A percentile compares a stretch with the other conserved stretches of the same genome.
These are phyloP conservation scores for Etheostoma spectabile DNA, from an alignment of 2,113 vertebrate species.

Conservation along the genomic window DNA sequence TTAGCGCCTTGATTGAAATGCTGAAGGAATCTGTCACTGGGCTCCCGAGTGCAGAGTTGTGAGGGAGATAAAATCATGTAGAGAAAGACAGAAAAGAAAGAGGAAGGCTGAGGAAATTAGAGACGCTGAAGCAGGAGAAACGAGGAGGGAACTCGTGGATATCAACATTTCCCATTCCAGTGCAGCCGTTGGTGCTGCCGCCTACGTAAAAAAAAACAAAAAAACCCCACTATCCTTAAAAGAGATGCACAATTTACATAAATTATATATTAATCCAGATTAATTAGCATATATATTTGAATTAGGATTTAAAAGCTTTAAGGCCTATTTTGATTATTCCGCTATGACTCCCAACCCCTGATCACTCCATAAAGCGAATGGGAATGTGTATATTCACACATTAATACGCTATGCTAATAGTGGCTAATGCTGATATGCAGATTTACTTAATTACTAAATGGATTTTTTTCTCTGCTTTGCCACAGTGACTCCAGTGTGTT, in stretches of 20 bases:
- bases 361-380: constrained; percentile 74
- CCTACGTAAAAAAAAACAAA: constrained; percentile 63
- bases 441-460: constrained; percentile 83
- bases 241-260: constrained; percentile 76
- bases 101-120: constrained; percentile 44
- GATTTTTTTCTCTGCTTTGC: constrained; percentile 74
- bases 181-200: constrained; percentile 23
- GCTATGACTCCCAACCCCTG: constrained; percentile 73
- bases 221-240: constrained; percentile 50
- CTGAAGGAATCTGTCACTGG: constrained; percentile 74
- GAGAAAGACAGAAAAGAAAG: constrained; percentile 44
- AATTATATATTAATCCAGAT: constrained; percentile 82
- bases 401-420: constrained; percentile 82
- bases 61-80: constrained; percentile 64
- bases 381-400: constrained; percentile 73
- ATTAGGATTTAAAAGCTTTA: constrained; percentile 83
- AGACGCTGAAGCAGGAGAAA: constrained; percentile 22
- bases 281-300: constrained; percentile 87
- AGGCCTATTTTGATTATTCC: constrained; percentile 83
- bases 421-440: constrained; percentile 84
- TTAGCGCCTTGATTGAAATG: constrained; percentile 86
- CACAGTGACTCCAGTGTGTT: constrained; percentile 77
- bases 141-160: constrained; percentile 35
- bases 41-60: constrained; percentile 62
- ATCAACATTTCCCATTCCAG: constrained; percentile 26